Evolutionary conservation across 2,888 invertebrate species (phyloP), one percentile per base, ranked within the genome.

Genomic region (Dysmachus trigonus): DNA sequence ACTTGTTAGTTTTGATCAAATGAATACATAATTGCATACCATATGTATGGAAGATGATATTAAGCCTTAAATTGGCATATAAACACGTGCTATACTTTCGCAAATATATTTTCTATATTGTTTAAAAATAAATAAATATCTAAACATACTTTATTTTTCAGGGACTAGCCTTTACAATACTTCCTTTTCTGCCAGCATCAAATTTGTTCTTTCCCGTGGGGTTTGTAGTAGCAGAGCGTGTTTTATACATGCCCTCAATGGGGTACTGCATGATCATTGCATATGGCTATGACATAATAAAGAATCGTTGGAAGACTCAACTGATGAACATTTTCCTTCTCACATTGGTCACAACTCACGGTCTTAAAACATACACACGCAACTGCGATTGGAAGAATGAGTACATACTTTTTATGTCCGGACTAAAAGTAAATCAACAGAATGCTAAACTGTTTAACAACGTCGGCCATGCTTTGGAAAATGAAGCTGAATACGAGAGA

Each of bases 131-230:
- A 31, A 3, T 2, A 5, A 2, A 31, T 3, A 1, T 15, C 15
- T 41, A 41, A 41, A 41, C 3, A 18, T 22, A 41, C 15, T 53
- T 81, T 33, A 22, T 13, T 31, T 93, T 94, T 62, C 94, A 97
- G 97, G 95, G 97, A 89, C 93, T 98, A 88, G 95, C 98, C 53
- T 94, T 98, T 90, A 94, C 98, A 91, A 95, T 97, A 86, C 93
- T 98, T 86, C 98, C 99, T 83, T 99, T 98, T 92, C 93, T 99
- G 88, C 99, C 98, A 85, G 98, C 99, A 0, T 98, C 98, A 83
- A 99, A 99, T 93, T 94, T 99, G 79, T 98, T 99, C 93, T 99
- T 99, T 93, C 98, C 98, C 0, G 99, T 99, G 83, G 99, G 99
- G 1, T 99, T 99, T 92, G 99, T 99, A 87, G 96, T 99, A 38